A percentile compares a stretch with the other conserved stretches of the same genome.
These are phyloP conservation scores for Lithobius niger DNA, from an alignment of 1,140 invertebrate genomes.

Conservation along the genomic window DNA sequence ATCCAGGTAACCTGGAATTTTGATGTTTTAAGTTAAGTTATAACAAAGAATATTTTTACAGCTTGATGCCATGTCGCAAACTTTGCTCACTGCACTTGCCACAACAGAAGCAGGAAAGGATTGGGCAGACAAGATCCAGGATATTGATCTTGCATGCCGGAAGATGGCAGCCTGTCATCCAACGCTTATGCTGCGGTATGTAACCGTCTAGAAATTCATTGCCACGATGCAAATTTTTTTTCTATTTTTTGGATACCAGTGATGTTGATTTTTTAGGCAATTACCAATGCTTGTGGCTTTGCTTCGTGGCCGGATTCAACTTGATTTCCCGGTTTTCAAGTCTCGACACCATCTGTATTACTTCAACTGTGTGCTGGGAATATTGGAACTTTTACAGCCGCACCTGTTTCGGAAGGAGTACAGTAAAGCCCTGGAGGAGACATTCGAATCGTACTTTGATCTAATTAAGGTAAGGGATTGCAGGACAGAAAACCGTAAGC, in stretches of 20 bases:
- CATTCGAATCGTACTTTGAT: slow-evolving; percentile 47
- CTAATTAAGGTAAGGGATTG: slow-evolving; percentile 37
- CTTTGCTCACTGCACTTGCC: slow-evolving; percentile 58
- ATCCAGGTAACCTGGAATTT: too few species aligned
- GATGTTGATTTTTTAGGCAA: slow-evolving; percentile 43
- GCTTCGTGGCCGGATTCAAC: slow-evolving; percentile 61
- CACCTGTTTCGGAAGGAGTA: slow-evolving; percentile 52
- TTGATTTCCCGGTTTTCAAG: slow-evolving; percentile 55
- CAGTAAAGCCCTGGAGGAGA: slow-evolving; percentile 36
- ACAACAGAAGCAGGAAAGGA: slow-evolving; percentile 46
- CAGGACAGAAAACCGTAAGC: slow-evolving; percentile 1
- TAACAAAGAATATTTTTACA: too few species aligned
- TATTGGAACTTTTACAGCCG: slow-evolving; percentile 66
- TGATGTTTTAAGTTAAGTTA: too few species aligned
- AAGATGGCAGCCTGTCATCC: slow-evolving; percentile 76
- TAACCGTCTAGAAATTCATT: too few species aligned
- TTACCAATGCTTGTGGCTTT: slow-evolving; percentile 67
- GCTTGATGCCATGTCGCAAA: slow-evolving; percentile 65
- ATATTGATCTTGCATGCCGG: slow-evolving; percentile 58
- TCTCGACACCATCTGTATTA: slow-evolving; percentile 58
- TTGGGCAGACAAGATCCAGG: slow-evolving; percentile 50
- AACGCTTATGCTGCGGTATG: slow-evolving; percentile 52
- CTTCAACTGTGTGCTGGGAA: slow-evolving; percentile 58
- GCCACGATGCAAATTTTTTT: neutral
- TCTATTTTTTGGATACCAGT: neutral